phyloP scores from a whole-genome alignment of 2,888 invertebrate species.

The Ophion ventricosus region DNA sequence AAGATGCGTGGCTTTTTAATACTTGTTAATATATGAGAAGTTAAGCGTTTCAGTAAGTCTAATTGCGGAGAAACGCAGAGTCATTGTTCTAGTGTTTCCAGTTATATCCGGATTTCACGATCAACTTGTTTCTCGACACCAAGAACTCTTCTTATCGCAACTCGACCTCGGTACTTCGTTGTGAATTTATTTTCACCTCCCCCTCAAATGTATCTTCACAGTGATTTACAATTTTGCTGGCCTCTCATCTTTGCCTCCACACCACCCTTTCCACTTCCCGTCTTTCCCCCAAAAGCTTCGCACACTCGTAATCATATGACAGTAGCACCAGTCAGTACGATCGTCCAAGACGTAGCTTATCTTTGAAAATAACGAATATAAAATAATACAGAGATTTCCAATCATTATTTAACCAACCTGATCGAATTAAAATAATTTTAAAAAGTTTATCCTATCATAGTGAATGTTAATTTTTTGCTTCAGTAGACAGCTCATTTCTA shows the following conservation, averaged over 20 bases:
- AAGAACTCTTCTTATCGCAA: constrained; percentile 56
- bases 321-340: background rate
- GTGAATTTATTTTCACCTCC: constrained; percentile 26
- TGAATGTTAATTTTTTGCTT: background rate
- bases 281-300: too few species aligned
- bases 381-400: background rate
- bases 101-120: constrained; percentile 57
- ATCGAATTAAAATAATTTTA: background rate
- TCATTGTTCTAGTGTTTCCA: constrained; percentile 51
- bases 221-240: constrained; percentile 1
- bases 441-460: too few species aligned
- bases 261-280: background rate
- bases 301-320: background rate
- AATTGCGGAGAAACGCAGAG: constrained; percentile 47
- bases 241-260: background rate
- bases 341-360: background rate
- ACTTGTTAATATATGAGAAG: constrained; percentile 1
- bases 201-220: constrained; percentile 21
- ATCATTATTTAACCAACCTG: background rate
- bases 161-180: constrained; percentile 49
- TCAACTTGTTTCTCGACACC: constrained; percentile 55
- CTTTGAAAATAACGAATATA: background rate
- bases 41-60: constrained; percentile 30
- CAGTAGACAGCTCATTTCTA: background rate
- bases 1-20: background rate